Conservation (phyloP, 2,888 invertebrate species). For the Xestia xanthographa region DNA sequence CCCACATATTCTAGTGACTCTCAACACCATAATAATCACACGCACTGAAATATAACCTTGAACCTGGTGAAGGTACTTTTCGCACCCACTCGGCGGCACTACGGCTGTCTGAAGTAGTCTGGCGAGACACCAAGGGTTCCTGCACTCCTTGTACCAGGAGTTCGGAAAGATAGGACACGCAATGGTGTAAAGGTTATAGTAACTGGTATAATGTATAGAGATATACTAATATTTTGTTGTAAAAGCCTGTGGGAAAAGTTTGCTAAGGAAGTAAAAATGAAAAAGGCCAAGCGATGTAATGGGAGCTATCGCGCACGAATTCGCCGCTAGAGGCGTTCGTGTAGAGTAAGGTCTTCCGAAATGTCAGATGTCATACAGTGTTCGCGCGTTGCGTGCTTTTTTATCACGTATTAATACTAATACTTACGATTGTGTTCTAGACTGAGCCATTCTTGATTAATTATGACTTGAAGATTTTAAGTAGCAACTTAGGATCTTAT, state of each 20-base stretch:
- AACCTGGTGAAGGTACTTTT: slow-evolving; percentile 69
- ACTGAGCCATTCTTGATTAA: too few relatives aligned
- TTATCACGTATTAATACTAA: too few relatives aligned
- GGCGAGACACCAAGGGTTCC: slow-evolving; percentile 63
- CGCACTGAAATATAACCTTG: slow-evolving; percentile 67
- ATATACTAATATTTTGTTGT: background rate
- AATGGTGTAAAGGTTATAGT: slow-evolving; percentile 13
- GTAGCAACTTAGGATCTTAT: too few relatives aligned
- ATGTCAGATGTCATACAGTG: too few relatives aligned
- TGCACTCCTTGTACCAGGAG: slow-evolving; percentile 48
- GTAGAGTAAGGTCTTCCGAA: too few relatives aligned
- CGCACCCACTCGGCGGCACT: slow-evolving; percentile 71
- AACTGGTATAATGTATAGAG: background rate
- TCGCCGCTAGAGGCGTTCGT: too few relatives aligned
- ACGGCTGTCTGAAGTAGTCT: slow-evolving; percentile 78
- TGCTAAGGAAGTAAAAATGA: background rate
- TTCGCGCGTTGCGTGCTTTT: too few relatives aligned
- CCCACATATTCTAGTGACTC: slow-evolving; percentile 19
- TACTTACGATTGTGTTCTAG: too few relatives aligned
- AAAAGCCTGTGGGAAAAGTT: background rate
- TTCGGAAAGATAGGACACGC: slow-evolving; percentile 65
- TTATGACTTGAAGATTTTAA: too few relatives aligned
- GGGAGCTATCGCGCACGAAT: too few relatives aligned
- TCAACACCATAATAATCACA: slow-evolving; percentile 30
- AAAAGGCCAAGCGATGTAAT: background rate